Base-by-base conservation (phyloP, 2,888 invertebrate species). In the Cephus pygmeus region DNA sequence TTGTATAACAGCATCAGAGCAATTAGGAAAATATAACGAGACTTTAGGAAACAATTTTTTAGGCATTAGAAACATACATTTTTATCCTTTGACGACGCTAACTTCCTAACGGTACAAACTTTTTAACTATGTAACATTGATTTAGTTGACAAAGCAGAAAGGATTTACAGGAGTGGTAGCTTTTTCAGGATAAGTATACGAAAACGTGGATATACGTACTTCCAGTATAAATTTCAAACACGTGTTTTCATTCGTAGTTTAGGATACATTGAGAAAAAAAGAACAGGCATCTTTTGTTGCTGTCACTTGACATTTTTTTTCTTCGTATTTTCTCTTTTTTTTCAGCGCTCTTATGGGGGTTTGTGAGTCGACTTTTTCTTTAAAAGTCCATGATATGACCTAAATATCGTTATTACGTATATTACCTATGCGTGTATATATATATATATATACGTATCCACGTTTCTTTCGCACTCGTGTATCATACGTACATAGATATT, bases 401-500 rank as follows among this genome's bases (percentile, higher is more conserved):
- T 56, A 56, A 56, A 23, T 23, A 56, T 56, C 23, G 23, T 23
- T 56, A 56, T 56, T 56, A 56, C 56, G 56, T 77, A 71, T 69
- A 69, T 75, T 35, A 75, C 9, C 40, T 69, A 77, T 69, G 15
- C n/a, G 36, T 69, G n/a, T 73, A 40, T 76, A 76, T 15, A 33
- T 36, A 34, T 36, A 36, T 73, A n/a, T 73, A 40, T 76, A 73
- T 23, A 76, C 56, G 56, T 56, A 56, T 56, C 40, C 56, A 56
- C 56, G 56, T 9, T 56, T 56, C 23, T 56, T 56, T 56, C 56
- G 23, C 56, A 56, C 23, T 56, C 56, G 56, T 56, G 56, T 56
- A 56, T 78, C 69, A 73, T 71, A 73, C 76, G 77, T 82, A 80
- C 85, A 85, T 85, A 83, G 81, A 84, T 85, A 85, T 84, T 84